Conservation (phyloP, 1,140 invertebrate genomes). For the Cotesia typhae region DNA sequence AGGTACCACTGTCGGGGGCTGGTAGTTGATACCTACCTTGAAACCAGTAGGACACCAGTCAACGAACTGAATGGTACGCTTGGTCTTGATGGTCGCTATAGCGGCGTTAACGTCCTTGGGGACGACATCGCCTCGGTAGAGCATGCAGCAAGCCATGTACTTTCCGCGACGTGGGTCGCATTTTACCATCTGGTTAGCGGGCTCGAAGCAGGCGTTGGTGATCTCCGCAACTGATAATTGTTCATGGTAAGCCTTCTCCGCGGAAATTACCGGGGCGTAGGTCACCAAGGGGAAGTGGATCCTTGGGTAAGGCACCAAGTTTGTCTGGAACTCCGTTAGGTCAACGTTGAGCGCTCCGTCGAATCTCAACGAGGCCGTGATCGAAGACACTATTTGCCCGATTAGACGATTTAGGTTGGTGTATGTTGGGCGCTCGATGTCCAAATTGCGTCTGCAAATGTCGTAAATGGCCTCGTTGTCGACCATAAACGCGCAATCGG, state of each 20-base stretch:
- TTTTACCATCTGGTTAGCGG: conserved; percentile 73
- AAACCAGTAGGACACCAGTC: conserved; percentile 37
- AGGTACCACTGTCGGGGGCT: conserved; percentile 83
- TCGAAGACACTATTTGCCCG: conserved; percentile 72
- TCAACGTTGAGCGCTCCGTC: conserved; percentile 42
- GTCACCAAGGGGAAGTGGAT: conserved; percentile 60
- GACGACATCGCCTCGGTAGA: conserved; percentile 71
- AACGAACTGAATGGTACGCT: conserved; percentile 34
- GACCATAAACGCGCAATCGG: conserved; percentile 72
- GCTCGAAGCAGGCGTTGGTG: conserved; percentile 71
- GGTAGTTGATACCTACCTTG: conserved; percentile 84
- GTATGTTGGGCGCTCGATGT: conserved; percentile 77
- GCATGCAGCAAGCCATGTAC: conserved; percentile 71
- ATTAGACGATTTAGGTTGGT: conserved; percentile 80
- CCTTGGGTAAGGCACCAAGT: conserved; percentile 36
- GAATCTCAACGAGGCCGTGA: conserved; percentile 69
- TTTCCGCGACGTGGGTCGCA: conserved; percentile 61
- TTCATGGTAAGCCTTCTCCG: conserved; percentile 63
- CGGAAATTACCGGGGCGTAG: conserved; percentile 69
- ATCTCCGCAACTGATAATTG: conserved; percentile 36
- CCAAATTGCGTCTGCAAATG: conserved; percentile 63
- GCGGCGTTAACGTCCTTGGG: conserved; percentile 71
- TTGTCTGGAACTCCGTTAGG: conserved; percentile 36
- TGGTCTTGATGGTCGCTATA: conserved; percentile 34
- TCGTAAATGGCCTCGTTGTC: conserved; percentile 37